phyloP scores from a whole-genome alignment of 2,113 vertebrate species.

The Protobothrops flavoviridis region DNA sequence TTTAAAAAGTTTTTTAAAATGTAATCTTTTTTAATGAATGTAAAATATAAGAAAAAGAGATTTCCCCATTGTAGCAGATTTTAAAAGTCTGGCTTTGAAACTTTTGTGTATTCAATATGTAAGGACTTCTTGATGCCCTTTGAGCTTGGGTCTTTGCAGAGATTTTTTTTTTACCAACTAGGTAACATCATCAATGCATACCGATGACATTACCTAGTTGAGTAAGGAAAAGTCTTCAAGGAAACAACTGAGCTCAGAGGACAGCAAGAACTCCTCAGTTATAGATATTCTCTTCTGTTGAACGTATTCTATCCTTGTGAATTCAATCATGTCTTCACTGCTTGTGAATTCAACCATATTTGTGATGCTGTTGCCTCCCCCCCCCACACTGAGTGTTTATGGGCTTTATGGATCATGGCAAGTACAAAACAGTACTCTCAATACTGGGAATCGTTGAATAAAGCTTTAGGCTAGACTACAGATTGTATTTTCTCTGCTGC shows the following conservation, averaged over 20 bases:
- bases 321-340: neutral
- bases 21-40: neutral
- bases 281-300: neutral
- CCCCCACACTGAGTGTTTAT: neutral
- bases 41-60: neutral
- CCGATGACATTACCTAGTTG: neutral
- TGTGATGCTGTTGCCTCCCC: neutral
- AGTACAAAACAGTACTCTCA: neutral
- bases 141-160: neutral
- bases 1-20: neutral
- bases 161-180: neutral
- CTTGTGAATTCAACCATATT: neutral
- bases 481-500: constrained; percentile 8
- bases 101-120: neutral
- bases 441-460: neutral
- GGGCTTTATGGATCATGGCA: neutral
- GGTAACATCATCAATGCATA: neutral
- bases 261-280: neutral
- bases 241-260: neutral
- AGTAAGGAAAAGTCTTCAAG: neutral
- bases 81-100: neutral
- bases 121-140: neutral
- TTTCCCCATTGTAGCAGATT: neutral
- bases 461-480: constrained; percentile 34
- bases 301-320: neutral